phyloP scores from a whole-genome alignment of 2,888 invertebrate genomes.

The Lithophane ornitopus region DNA sequence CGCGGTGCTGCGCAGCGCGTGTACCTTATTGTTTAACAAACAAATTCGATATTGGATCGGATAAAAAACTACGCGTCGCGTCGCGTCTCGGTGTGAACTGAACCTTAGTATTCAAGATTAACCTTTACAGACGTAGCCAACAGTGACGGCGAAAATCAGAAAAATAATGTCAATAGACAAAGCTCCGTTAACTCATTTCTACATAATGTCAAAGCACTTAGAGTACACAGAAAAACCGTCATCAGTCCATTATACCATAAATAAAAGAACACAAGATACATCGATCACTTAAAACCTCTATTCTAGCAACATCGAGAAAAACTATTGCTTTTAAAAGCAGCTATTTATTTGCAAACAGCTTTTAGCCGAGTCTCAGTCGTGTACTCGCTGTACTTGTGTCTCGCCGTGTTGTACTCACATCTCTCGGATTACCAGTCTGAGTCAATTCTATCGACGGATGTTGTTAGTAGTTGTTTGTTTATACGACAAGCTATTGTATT shows the following conservation, averaged over 20 bases:
- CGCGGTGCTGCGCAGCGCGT: too few relatives aligned
- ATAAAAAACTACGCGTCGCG: too few relatives aligned
- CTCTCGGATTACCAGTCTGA: constrained; percentile 66
- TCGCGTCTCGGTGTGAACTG: too few relatives aligned
- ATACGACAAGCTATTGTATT: constrained; percentile 47
- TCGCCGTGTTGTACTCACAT: constrained; percentile 61
- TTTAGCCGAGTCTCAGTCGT: constrained; percentile 57
- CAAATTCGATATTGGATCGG: too few relatives aligned
- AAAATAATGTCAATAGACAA: not conserved
- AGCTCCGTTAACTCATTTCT: not conserved
- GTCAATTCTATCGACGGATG: constrained; percentile 60
- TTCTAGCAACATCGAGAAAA: constrained; percentile 53
- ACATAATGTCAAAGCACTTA: constrained; percentile 30
- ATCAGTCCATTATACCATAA: constrained; percentile 33
- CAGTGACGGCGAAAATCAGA: not conserved
- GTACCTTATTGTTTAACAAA: too few relatives aligned
- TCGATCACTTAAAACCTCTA: constrained; percentile 59
- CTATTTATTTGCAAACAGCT: constrained; percentile 70
- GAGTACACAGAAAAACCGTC: constrained; percentile 13
- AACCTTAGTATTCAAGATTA: not conserved
- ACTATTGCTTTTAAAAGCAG: constrained; percentile 67
- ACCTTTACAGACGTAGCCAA: not conserved
- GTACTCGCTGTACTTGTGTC: constrained; percentile 54
- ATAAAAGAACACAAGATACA: constrained; percentile 51
- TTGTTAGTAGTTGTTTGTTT: constrained; percentile 34